Percentiles rank a stretch among this genome's conserved stretches.
Evolutionary conservation across 2,888 invertebrate species (phyloP).

Genomic region (Brenthis daphne): DNA sequence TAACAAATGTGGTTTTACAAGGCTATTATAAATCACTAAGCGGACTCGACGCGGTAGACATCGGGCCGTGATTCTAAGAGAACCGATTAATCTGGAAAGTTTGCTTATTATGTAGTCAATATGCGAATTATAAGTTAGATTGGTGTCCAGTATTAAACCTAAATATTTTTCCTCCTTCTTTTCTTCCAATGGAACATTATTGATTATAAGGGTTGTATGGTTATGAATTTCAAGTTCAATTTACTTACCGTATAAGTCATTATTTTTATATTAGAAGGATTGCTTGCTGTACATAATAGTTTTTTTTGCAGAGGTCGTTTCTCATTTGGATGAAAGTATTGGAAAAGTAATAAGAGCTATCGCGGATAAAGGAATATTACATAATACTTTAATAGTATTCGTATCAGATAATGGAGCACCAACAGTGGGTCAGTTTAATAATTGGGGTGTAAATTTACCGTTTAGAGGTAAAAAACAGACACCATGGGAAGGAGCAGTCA

Average conservation of each 20-base stretch:
- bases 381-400: slow-evolving; percentile 93
- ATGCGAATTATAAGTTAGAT: too few relatives aligned
- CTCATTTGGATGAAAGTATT: slow-evolving; percentile 90
- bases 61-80: too few relatives aligned
- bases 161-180: too few relatives aligned
- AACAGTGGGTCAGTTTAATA: slow-evolving; percentile 87
- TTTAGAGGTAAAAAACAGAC: slow-evolving; percentile 91
- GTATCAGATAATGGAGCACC: slow-evolving; percentile 95
- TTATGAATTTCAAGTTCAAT: too few relatives aligned
- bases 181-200: too few relatives aligned
- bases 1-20: too few relatives aligned
- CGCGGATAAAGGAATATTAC: slow-evolving; percentile 84
- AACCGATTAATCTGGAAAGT: too few relatives aligned
- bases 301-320: slow-evolving; percentile 82
- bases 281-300: not conserved
- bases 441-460: slow-evolving; percentile 90
- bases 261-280: not conserved
- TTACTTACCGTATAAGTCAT: not conserved
- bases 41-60: too few relatives aligned
- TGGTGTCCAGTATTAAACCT: too few relatives aligned
- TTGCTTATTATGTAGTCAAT: too few relatives aligned
- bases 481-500: slow-evolving; percentile 92
- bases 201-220: too few relatives aligned
- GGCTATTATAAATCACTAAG: too few relatives aligned
- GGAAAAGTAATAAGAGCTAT: slow-evolving; percentile 88